Evolutionary conservation across 23 tunicate genomes (phyloP).

Genomic region (Diplosoma virens): DNA sequence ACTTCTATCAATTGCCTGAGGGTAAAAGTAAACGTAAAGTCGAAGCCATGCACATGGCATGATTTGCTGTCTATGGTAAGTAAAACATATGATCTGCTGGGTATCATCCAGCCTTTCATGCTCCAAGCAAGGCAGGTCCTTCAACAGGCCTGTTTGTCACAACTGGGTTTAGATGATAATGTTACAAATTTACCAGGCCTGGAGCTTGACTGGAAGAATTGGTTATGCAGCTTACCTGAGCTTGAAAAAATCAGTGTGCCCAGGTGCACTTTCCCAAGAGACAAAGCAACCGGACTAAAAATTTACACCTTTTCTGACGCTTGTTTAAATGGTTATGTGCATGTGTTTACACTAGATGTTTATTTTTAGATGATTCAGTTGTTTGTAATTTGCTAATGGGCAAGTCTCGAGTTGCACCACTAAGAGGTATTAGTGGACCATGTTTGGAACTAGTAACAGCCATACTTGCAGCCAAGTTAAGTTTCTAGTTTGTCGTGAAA

Average conservation of each 20-base stretch:
- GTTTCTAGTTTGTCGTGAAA: not conserved
- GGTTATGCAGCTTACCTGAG: not conserved
- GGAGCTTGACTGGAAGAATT: not conserved
- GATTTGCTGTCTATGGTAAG: too few species aligned
- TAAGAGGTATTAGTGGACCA: not conserved
- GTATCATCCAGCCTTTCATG: not conserved
- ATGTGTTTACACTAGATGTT: not conserved
- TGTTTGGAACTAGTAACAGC: not conserved
- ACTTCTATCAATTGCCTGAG: not conserved
- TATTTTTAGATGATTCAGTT: not conserved
- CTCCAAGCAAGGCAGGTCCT: not conserved
- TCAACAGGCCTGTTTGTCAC: not conserved
- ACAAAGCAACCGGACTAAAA: not conserved
- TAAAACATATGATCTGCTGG: too few species aligned
- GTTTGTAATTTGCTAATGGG: not conserved
- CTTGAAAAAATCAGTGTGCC: not conserved
- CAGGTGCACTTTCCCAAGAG: not conserved
- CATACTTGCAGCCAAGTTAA: not conserved
- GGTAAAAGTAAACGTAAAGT: not conserved
- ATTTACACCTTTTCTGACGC: constrained; percentile 3
- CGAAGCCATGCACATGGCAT: too few species aligned
- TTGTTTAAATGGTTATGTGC: not conserved
- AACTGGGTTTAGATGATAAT: not conserved
- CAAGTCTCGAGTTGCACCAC: not conserved
- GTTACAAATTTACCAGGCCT: not conserved